Conservation (phyloP, 53 echinoderm and acorn worm species). For the Henricia sp. region DNA sequence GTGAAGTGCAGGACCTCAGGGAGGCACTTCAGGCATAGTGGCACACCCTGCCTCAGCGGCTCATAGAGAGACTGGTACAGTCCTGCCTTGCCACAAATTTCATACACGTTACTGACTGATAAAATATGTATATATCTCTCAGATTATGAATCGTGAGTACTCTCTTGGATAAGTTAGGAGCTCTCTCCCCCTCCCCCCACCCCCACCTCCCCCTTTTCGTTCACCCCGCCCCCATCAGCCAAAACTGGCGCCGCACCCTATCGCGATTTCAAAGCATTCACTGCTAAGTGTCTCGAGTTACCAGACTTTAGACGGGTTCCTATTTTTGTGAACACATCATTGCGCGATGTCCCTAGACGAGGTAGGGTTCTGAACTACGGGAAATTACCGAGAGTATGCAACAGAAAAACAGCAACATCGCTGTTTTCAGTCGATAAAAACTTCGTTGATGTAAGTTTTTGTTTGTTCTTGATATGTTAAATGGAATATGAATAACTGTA, state of each 20-base stretch:
- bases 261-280: not conserved
- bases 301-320: conserved; percentile 26
- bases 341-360: not conserved
- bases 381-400: conserved; percentile 33
- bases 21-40: too few relatives aligned
- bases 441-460: not conserved
- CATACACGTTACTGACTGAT: too few relatives aligned
- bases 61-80: too few relatives aligned
- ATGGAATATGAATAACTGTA: not conserved
- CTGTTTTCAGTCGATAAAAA: not conserved
- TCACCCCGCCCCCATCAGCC: too few relatives aligned
- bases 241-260: not conserved
- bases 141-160: too few relatives aligned
- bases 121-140: too few relatives aligned
- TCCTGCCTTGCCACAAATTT: too few relatives aligned
- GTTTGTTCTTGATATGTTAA: not conserved
- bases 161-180: too few relatives aligned
- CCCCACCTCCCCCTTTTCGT: too few relatives aligned
- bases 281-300: not conserved
- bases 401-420: not conserved
- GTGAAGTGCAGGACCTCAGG: too few relatives aligned
- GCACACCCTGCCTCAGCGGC: too few relatives aligned
- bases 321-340: not conserved
- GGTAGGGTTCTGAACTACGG: conserved; percentile 18
- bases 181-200: too few relatives aligned